Percentiles rank a stretch among this genome's conserved stretches.
Conservation (phyloP, 1,140 invertebrate species). For the Rhysida immarginata region DNA sequence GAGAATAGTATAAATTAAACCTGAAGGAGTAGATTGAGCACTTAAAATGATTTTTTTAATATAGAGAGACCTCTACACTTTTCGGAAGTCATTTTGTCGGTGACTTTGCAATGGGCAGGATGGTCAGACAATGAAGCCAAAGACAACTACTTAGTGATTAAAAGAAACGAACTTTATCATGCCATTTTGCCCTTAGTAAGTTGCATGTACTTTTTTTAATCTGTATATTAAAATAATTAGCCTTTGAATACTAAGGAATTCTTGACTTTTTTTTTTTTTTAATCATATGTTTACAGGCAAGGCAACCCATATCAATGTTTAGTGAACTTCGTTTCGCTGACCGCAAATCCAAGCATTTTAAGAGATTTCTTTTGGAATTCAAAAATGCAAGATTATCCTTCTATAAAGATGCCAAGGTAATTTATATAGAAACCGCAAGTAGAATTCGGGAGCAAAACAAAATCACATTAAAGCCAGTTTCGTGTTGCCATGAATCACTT, state of each 20-base stretch:
- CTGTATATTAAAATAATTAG: too few species aligned
- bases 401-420: conserved; percentile 59
- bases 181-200: conserved; percentile 36
- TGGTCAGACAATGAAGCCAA: conserved; percentile 68
- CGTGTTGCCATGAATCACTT: too few species aligned
- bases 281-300: conserved; percentile 24
- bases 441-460: not conserved
- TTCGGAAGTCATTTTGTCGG: conserved; percentile 52
- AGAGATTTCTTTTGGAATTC: conserved; percentile 58
- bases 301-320: conserved; percentile 41
- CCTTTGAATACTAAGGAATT: too few species aligned
- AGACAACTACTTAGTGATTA: conserved; percentile 60
- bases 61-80: conserved; percentile 57
- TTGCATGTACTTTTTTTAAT: conserved; percentile 1
- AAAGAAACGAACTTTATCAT: conserved; percentile 35
- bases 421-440: not conserved
- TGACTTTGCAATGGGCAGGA: conserved; percentile 56
- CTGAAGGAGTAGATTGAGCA: too few species aligned
- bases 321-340: conserved; percentile 66
- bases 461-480: too few species aligned
- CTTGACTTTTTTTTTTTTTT: conserved; percentile 11
- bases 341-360: conserved; percentile 54
- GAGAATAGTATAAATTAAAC: too few species aligned
- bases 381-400: conserved; percentile 56
- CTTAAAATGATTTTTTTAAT: too few species aligned